A percentile compares a stretch with the other conserved stretches of the same genome.
phyloP scores from a whole-genome alignment of 2,797 vertebrate species.

The Urocyon cinereoargenteus region DNA sequence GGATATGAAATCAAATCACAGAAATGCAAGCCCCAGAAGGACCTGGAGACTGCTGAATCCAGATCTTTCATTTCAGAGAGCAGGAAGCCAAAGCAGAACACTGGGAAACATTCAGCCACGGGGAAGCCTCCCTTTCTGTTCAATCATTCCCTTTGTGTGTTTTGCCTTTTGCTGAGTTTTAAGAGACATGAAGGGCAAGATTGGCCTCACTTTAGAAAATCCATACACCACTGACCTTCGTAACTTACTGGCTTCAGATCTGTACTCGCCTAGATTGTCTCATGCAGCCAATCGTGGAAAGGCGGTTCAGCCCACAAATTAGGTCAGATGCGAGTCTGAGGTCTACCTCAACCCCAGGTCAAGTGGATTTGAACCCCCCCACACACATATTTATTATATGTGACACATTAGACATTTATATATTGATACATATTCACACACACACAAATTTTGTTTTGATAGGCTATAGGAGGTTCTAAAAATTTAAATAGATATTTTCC shows the following conservation, averaged over 20 bases:
- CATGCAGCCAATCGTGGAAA: background rate
- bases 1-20: background rate
- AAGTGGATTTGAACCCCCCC: background rate
- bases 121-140: background rate
- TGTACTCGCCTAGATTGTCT: background rate
- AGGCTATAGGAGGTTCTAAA: background rate
- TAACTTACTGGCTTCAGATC: too few species aligned
- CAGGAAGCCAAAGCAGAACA: background rate
- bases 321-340: background rate
- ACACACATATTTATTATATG: background rate
- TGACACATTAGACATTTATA: background rate
- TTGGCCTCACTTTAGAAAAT: background rate
- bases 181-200: background rate
- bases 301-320: too few species aligned
- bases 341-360: background rate
- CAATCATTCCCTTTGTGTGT: background rate
- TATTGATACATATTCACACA: background rate
- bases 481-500: background rate
- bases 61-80: background rate
- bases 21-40: background rate
- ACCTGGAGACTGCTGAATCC: background rate
- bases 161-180: background rate
- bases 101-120: rapidly evolving
- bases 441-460: background rate
- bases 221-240: background rate